Evolutionary conservation across 2,113 vertebrate species (phyloP), one percentile per base, ranked within the genome.

Genomic region (Helogale parvula): DNA sequence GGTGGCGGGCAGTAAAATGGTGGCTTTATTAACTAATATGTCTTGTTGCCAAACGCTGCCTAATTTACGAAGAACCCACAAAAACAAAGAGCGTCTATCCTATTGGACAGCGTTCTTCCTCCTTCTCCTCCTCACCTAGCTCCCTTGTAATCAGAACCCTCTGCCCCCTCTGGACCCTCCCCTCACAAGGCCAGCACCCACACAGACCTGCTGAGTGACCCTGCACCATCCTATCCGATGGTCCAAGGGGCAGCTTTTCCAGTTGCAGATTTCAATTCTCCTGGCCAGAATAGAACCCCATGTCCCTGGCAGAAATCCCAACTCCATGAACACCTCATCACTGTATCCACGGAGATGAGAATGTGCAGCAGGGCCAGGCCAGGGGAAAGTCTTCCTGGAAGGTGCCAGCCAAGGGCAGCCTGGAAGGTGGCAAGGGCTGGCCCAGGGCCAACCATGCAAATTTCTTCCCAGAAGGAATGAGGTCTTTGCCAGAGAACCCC

Each of bases 21-120:
- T 5, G 81, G 68, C 66, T 90, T 90, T 66, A 31, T 98, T 90
- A 88, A 88, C 94, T 89, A 95, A 81, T 3, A 0, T 0, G 9
- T 13, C 71, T 41, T 15, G 27, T 91, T 94, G 96, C 93, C 88
- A 95, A 96, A 79, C 41, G 74, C 97, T 97, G 66, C 97, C 91
- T 85, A 94, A 93, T 35, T 74, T 10, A 7, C 90, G 41, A 29
- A 94, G 23, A 79, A 85, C 54, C 91, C 80, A 77, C 68, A 81
- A 69, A 94, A 52, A 97, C 93, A 96, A 97, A 94, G 83, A 52
- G 45, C n/a, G 38, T 91, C 89, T 87, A 29, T 95, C 45, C 52
- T 9, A 69, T 45, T 12, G 16, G 72, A 35, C 45, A 31, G 60
- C 5, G n/a, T n/a, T 33, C 50, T 45, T 93, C 87, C n/a, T 87